phyloP scores from a whole-genome alignment of 1,140 invertebrate species.

The Pachyrhynchus sulphureomaculatus region DNA sequence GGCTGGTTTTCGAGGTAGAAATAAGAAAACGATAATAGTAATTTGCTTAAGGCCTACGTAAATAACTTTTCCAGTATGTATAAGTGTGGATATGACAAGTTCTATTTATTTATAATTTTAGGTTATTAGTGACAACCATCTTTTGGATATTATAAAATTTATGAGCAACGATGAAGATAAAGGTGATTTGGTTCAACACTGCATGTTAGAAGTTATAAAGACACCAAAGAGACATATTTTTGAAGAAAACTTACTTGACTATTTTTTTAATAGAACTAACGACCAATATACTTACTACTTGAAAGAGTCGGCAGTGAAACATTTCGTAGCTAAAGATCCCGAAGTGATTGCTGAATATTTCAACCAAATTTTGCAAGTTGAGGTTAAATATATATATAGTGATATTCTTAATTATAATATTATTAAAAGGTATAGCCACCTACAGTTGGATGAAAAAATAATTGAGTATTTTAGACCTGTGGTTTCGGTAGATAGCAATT shows the following conservation, averaged over 20 bases:
- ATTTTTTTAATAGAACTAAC: not conserved
- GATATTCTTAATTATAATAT: not conserved
- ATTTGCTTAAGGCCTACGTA: too few species aligned
- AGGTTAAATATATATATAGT: not conserved
- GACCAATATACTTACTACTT: not conserved
- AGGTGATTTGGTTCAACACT: too few species aligned
- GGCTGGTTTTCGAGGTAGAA: too few species aligned
- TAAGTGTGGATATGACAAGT: too few species aligned
- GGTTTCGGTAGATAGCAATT: not conserved
- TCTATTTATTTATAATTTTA: too few species aligned
- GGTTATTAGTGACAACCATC: too few species aligned
- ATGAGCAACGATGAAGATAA: too few species aligned
- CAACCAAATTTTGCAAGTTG: not conserved
- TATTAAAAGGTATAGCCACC: conserved; percentile 19
- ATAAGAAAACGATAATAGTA: too few species aligned
- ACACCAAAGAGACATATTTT: conserved; percentile 5
- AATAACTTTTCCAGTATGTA: too few species aligned
- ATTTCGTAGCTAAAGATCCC: conserved; percentile 2
- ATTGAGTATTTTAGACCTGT: not conserved
- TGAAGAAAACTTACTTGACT: not conserved
- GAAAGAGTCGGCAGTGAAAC: not conserved
- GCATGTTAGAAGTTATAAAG: not conserved
- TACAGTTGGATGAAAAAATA: conserved; percentile 8
- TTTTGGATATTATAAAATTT: too few species aligned
- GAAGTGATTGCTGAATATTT: not conserved